phyloP scores from a whole-genome alignment of 2,888 invertebrate species.

The Dexiosoma caninum region DNA sequence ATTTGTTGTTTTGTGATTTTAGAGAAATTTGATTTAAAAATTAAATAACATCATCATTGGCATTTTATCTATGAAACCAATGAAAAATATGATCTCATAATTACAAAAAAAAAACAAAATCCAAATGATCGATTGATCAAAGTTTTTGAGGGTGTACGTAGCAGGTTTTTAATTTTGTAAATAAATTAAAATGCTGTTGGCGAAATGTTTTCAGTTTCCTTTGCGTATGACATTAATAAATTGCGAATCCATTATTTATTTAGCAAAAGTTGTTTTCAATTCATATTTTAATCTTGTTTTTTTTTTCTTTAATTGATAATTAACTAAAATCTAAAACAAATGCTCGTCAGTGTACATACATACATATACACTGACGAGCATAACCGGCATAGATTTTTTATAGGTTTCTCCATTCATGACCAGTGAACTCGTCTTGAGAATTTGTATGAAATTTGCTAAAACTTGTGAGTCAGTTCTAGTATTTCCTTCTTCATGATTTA shows the following conservation, averaged over 20 bases:
- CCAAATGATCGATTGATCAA: conserved; percentile 4
- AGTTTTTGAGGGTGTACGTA: conserved; percentile 17
- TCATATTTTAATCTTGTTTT: no score
- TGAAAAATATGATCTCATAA: conserved; percentile 15
- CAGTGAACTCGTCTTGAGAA: no score
- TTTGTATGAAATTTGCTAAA: neutral
- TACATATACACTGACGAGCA: no score
- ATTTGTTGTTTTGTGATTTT: neutral
- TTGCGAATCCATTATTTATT: neutral
- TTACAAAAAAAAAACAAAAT: neutral
- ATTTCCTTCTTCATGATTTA: no score
- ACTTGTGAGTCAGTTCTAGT: no score
- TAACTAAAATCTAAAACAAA: no score
- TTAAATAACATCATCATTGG: neutral
- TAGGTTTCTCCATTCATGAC: no score
- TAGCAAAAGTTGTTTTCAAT: neutral
- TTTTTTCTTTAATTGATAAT: no score
- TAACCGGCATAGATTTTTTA: no score
- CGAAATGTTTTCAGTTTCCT: neutral
- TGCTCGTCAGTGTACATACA: neutral
- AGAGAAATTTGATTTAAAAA: conserved; percentile 13
- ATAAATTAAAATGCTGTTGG: neutral
- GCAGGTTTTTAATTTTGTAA: neutral
- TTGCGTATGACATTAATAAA: no score
- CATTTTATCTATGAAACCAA: neutral